phyloP scores from a whole-genome alignment of 2,888 invertebrate species.

The Ophion costatus region DNA sequence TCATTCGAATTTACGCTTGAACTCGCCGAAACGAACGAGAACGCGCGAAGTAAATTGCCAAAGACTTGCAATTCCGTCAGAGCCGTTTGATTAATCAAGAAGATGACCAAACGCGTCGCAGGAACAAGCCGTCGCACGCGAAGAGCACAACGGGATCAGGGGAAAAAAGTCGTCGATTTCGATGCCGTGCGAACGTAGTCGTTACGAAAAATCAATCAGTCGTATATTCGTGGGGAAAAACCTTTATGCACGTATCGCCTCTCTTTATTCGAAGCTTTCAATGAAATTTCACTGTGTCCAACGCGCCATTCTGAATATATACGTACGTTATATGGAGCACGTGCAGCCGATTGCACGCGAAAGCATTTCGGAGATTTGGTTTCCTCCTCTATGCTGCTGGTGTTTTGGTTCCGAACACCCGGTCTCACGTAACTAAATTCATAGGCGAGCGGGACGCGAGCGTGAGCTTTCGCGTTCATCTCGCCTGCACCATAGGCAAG shows the following conservation, averaged over 20 bases:
- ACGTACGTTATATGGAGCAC: conserved; percentile 39
- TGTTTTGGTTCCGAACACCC: conserved; percentile 47
- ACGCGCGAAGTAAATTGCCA: not conserved
- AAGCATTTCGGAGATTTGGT: conserved; percentile 62
- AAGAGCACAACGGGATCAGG: not conserved
- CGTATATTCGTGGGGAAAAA: not conserved
- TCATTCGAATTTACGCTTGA: conserved; percentile 1
- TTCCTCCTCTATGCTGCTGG: conserved; percentile 47
- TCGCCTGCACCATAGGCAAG: not conserved
- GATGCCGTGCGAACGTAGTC: not conserved
- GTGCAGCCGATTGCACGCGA: conserved; percentile 62
- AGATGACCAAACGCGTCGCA: not conserved
- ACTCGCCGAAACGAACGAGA: not conserved
- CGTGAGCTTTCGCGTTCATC: conserved; percentile 19
- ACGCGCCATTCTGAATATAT: conserved; percentile 9
- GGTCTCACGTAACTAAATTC: conserved; percentile 60
- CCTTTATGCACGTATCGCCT: conserved; percentile 8
- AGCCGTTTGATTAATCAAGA: conserved; percentile 46
- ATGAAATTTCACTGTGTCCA: conserved; percentile 28
- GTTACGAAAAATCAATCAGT: conserved; percentile 49
- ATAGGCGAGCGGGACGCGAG: conserved; percentile 42
- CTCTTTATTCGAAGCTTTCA: conserved; percentile 47
- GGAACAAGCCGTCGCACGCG: not conserved
- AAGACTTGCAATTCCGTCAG: not conserved
- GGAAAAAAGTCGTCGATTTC: not conserved